Conservation (phyloP, 2,797 vertebrate genomes). For the Pachyuromys duprasi region DNA sequence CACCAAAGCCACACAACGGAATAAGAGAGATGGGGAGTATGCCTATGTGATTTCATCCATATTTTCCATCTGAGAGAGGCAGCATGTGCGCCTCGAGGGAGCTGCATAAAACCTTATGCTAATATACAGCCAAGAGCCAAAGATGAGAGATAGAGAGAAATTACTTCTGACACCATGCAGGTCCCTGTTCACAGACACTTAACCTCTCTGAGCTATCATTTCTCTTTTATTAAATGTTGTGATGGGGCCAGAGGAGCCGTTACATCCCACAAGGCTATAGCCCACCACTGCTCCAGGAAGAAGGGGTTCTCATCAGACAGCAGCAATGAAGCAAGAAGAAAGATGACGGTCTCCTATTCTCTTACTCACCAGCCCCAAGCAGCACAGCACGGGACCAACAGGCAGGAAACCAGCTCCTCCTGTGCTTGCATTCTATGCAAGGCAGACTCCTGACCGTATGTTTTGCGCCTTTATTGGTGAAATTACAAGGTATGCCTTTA, state of each 20-base stretch:
- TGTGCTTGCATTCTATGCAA: neutral
- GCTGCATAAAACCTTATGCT: slow-evolving; percentile 23
- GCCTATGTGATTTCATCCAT: neutral
- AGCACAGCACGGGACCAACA: neutral
- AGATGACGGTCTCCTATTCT: neutral
- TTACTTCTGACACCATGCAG: slow-evolving; percentile 56
- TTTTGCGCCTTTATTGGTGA: neutral
- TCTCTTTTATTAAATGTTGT: slow-evolving; percentile 23
- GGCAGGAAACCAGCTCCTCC: neutral
- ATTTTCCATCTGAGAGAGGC: slow-evolving; percentile 16
- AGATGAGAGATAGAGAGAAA: slow-evolving; percentile 57
- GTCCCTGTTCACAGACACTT: slow-evolving; percentile 31
- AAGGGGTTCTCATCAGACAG: neutral
- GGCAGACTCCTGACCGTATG: neutral
- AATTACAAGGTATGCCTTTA: neutral
- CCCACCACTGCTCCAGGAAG: neutral
- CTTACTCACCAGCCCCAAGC: neutral
- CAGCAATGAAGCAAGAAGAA: neutral
- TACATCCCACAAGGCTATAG: neutral
- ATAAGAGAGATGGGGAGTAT: neutral
- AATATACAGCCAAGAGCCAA: slow-evolving; percentile 39
- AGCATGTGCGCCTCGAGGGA: neutral
- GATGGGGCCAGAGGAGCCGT: neutral
- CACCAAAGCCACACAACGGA: neutral
- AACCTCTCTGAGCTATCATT: slow-evolving; percentile 22